phyloP scores from a whole-genome alignment of 1,140 invertebrate genomes.

The Papilio machaon region DNA sequence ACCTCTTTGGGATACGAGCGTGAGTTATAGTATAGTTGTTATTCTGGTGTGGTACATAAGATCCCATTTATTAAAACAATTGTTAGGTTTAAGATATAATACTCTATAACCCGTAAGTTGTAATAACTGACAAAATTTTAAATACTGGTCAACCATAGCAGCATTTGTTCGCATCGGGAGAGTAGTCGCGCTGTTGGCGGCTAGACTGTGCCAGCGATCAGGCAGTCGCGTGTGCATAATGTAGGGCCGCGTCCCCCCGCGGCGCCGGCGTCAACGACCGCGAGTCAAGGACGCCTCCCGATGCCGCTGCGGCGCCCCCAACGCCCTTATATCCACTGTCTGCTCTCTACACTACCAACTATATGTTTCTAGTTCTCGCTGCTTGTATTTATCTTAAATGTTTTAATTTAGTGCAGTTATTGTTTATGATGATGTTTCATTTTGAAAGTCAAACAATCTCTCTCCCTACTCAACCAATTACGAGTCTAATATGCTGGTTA shows the following conservation, averaged over 20 bases:
- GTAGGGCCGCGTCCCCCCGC: conserved; percentile 61
- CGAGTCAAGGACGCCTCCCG: conserved; percentile 69
- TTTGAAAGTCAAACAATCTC: background rate
- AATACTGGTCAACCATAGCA: background rate
- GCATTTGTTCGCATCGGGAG: background rate
- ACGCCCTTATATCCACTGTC: conserved; percentile 20
- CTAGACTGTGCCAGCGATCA: conserved; percentile 18
- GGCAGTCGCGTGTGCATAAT: conserved; percentile 63
- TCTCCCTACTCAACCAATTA: background rate
- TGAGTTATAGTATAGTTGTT: background rate
- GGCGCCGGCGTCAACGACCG: conserved; percentile 70
- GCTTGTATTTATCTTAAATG: conserved; percentile 4
- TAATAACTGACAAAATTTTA: background rate
- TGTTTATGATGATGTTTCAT: background rate
- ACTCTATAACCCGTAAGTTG: background rate
- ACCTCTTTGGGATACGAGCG: no score
- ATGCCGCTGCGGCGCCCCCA: conserved; percentile 37
- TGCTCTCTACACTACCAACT: conserved; percentile 16
- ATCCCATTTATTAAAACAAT: background rate
- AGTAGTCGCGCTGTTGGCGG: background rate
- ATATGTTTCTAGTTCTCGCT: background rate
- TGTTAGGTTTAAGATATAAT: background rate
- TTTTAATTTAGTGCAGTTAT: conserved; percentile 8
- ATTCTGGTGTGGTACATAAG: background rate
- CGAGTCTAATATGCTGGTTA: background rate